Percentiles rank a stretch among this genome's conserved stretches.
phyloP scores from a whole-genome alignment of 2,888 invertebrate species.

The Drosophila neonasuta region DNA sequence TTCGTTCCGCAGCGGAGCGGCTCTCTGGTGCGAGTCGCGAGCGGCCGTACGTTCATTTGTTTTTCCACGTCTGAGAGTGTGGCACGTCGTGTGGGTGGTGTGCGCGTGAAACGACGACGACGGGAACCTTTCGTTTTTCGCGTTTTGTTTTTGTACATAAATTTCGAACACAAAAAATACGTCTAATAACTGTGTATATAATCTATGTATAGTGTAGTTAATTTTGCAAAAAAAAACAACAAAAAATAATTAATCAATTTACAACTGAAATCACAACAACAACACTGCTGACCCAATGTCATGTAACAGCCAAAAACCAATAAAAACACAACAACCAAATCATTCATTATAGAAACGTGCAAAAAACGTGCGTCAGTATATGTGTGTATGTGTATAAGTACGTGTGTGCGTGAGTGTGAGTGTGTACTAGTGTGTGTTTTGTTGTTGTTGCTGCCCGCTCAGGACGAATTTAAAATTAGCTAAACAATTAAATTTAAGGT shows the following conservation, averaged over 20 bases:
- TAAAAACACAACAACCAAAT: conserved; percentile 44
- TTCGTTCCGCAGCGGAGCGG: conserved; percentile 24
- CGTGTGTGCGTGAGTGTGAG: conserved; percentile 29
- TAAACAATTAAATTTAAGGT: conserved; percentile 64
- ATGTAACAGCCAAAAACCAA: conserved; percentile 60
- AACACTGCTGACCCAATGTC: conserved; percentile 43
- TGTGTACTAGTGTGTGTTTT: conserved; percentile 25
- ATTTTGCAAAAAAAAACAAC: conserved; percentile 19
- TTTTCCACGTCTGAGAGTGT: conserved; percentile 61
- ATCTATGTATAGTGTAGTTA: conserved; percentile 50
- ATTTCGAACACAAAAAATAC: conserved; percentile 54
- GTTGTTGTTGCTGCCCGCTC: conserved; percentile 39
- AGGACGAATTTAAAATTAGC: conserved; percentile 64
- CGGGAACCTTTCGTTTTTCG: conserved; percentile 68
- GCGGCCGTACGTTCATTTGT: conserved; percentile 50
- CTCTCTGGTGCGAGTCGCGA: conserved; percentile 36
- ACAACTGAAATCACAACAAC: conserved; percentile 25
- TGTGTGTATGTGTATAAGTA: conserved; percentile 24
- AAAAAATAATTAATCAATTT: conserved; percentile 41
- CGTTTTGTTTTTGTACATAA: conserved; percentile 71
- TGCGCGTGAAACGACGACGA: conserved; percentile 60
- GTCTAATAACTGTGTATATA: conserved; percentile 59
- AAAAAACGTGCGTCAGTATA: conserved; percentile 59
- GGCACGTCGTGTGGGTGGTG: conserved; percentile 63
- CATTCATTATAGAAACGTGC: conserved; percentile 55